Evolutionary conservation across 1,140 invertebrate genomes (phyloP).

Genomic region (Parasteatoda tepidariorum): DNA sequence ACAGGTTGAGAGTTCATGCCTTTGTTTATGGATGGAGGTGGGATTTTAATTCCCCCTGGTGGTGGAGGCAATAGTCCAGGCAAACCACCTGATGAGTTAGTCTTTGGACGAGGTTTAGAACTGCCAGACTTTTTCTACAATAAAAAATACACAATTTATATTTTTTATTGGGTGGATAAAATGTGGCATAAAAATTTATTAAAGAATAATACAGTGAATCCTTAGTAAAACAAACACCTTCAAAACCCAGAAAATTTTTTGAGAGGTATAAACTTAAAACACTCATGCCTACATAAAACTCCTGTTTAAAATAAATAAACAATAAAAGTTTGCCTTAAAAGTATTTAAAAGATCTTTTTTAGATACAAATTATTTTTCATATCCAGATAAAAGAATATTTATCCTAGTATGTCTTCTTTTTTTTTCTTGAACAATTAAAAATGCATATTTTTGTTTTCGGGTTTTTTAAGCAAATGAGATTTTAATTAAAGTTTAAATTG

Average conservation of each 20-base stretch:
- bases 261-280: too few species aligned
- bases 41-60: conserved; percentile 79
- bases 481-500: too few species aligned
- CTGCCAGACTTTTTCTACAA: conserved; percentile 89
- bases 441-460: too few species aligned
- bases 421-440: too few species aligned
- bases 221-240: not conserved
- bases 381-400: too few species aligned
- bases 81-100: conserved; percentile 68
- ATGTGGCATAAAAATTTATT: not conserved
- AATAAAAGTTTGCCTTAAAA: not conserved
- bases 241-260: too few species aligned
- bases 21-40: conserved; percentile 73
- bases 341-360: too few species aligned
- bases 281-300: not conserved
- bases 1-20: conserved; percentile 72
- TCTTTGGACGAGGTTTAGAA: conserved; percentile 74
- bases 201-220: conserved; percentile 3
- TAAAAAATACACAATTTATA: too few species aligned
- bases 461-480: too few species aligned
- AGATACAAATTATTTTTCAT: too few species aligned
- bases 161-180: too few species aligned
- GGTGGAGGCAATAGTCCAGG: conserved; percentile 83
- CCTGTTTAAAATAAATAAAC: not conserved
- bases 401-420: too few species aligned